These are phyloP conservation scores for Drosophila subquinaria DNA, from an alignment of 2,888 invertebrate species.

Conservation along the genomic window DNA sequence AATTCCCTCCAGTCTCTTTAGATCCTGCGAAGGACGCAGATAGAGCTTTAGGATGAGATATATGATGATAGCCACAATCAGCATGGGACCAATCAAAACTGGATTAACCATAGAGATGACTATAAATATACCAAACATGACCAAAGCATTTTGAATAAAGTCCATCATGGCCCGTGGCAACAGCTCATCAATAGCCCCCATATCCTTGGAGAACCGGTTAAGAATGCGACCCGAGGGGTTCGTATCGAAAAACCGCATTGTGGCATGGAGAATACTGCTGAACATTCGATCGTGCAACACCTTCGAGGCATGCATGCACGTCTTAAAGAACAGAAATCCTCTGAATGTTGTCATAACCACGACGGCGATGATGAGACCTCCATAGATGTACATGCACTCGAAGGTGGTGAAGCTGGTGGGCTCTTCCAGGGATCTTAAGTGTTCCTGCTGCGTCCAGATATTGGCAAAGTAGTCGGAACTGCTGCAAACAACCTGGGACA, in stretches of 20 bases:
- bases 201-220: conserved; percentile 92
- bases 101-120: conserved; percentile 91
- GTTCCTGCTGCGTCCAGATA: conserved; percentile 87
- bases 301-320: conserved; percentile 91
- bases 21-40: conserved; percentile 90
- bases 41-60: conserved; percentile 89
- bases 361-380: conserved; percentile 83
- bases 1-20: conserved; percentile 91
- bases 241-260: conserved; percentile 94
- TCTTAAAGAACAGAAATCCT: conserved; percentile 90
- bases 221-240: conserved; percentile 92
- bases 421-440: conserved; percentile 76
- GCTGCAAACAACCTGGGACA: conserved; percentile 87
- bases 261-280: conserved; percentile 90
- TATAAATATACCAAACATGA: conserved; percentile 91
- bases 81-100: conserved; percentile 89
- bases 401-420: conserved; percentile 80
- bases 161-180: conserved; percentile 87
- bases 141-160: conserved; percentile 86
- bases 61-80: conserved; percentile 89
- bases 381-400: conserved; percentile 85
- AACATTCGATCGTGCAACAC: conserved; percentile 95
- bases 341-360: conserved; percentile 87
- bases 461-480: conserved; percentile 88
- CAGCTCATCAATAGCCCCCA: conserved; percentile 88